Conservation (phyloP, 2,113 vertebrate species). For the Cryptomyrus ogoouensis region DNA sequence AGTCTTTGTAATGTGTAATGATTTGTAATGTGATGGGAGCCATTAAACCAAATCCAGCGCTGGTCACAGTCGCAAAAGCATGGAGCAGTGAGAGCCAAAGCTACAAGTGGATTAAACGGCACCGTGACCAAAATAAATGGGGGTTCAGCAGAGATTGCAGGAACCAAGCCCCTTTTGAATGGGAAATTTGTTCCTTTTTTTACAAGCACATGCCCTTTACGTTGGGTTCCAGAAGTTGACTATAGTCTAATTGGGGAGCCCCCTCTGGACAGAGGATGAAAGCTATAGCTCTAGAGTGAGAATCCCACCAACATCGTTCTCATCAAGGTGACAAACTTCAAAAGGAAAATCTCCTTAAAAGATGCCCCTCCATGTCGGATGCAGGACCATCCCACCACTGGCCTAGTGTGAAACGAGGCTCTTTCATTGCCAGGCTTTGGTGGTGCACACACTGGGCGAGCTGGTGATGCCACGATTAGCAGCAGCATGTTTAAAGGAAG, state of each 20-base stretch:
- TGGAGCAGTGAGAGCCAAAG: background rate
- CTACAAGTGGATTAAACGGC: background rate
- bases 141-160: background rate
- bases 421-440: background rate
- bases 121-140: background rate
- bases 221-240: background rate
- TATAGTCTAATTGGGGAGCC: slow-evolving; percentile 2
- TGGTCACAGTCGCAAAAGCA: background rate
- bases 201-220: background rate
- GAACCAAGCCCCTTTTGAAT: background rate
- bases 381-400: background rate
- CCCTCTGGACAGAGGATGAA: slow-evolving; percentile 6
- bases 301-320: background rate
- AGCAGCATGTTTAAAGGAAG: background rate
- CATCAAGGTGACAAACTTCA: slow-evolving; percentile 12
- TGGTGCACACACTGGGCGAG: background rate
- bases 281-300: background rate
- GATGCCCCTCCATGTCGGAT: background rate
- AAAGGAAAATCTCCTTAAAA: background rate
- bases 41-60: background rate
- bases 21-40: slow-evolving; percentile 2
- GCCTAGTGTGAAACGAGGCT: background rate
- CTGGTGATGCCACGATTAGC: background rate
- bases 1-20: background rate
- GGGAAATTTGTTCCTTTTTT: background rate